Evolutionary conservation across 1,140 invertebrate genomes (phyloP).

Genomic region (Atta colombica): DNA sequence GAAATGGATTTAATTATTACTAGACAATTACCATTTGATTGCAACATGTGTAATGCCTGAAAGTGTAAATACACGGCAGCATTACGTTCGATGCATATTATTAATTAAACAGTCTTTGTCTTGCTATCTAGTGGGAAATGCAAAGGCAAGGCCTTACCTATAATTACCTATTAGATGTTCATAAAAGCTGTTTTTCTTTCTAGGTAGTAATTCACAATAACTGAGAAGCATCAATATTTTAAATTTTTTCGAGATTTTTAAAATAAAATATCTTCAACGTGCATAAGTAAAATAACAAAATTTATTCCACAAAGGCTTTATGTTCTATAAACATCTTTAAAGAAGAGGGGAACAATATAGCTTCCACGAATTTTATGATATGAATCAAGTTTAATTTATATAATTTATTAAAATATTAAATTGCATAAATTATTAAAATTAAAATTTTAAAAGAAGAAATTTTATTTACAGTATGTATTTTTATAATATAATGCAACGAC

Average conservation of each 20-base stretch:
- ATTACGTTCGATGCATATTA: constrained; percentile 15
- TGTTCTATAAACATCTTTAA: neutral
- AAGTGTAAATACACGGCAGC: neutral
- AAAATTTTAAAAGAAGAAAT: neutral
- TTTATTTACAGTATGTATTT: neutral
- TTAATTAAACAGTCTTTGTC: constrained; percentile 31
- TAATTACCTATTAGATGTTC: too few species aligned
- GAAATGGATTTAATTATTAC: constrained; percentile 27
- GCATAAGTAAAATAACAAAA: neutral
- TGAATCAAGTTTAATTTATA: neutral
- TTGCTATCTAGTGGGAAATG: neutral
- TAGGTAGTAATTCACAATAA: neutral
- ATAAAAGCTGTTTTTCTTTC: neutral
- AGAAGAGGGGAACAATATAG: neutral
- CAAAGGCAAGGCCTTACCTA: neutral
- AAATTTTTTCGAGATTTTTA: neutral
- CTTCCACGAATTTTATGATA: neutral
- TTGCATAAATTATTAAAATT: constrained; percentile 7
- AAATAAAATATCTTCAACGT: neutral
- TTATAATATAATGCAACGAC: neutral
- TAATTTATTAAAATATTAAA: constrained; percentile 1
- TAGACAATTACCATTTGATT: neutral
- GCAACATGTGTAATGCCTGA: neutral
- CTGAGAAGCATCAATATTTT: neutral
- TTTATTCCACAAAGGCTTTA: too few species aligned